Conservation (phyloP, 2,888 invertebrate species). For the Clivina fossor region DNA sequence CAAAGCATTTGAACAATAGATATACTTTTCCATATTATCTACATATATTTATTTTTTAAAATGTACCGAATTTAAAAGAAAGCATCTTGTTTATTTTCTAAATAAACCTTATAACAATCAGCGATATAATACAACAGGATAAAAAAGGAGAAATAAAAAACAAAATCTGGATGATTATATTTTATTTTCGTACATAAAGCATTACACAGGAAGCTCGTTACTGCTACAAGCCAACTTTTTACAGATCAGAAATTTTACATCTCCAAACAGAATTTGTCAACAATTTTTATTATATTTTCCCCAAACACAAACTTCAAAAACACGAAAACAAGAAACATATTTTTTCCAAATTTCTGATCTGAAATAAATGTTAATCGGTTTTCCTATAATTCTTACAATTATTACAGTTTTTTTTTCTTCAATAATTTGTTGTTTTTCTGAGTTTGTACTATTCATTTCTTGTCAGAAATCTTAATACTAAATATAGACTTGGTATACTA, state of each 20-base stretch:
- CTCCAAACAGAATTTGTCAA: conserved; percentile 17
- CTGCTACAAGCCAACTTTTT: conserved; percentile 32
- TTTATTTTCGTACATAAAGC: conserved; percentile 31
- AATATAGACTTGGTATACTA: conserved; percentile 24
- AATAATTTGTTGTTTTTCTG: conserved; percentile 26
- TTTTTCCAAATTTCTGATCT: conserved; percentile 20
- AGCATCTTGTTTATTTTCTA: too few relatives aligned
- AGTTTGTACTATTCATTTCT: conserved; percentile 31
- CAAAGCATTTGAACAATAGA: too few relatives aligned
- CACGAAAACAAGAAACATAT: background rate
- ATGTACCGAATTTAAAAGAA: too few relatives aligned
- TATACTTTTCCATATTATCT: too few relatives aligned
- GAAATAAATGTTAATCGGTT: conserved; percentile 17
- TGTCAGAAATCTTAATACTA: conserved; percentile 28
- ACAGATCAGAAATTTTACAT: conserved; percentile 26
- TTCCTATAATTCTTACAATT: conserved; percentile 15
- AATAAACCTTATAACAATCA: too few relatives aligned
- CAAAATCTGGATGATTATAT: conserved; percentile 25
- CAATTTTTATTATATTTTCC: background rate
- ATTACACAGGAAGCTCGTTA: conserved; percentile 33
- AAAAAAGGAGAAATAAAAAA: conserved; percentile 6
- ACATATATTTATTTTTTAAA: too few relatives aligned
- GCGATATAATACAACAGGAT: background rate
- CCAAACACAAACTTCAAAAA: too few relatives aligned
- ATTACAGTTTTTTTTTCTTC: conserved; percentile 19